Evolutionary conservation across 2,888 invertebrate genomes (phyloP), one percentile per base, ranked within the genome.

Genomic region (Drepanosiphum platanoidis): DNA sequence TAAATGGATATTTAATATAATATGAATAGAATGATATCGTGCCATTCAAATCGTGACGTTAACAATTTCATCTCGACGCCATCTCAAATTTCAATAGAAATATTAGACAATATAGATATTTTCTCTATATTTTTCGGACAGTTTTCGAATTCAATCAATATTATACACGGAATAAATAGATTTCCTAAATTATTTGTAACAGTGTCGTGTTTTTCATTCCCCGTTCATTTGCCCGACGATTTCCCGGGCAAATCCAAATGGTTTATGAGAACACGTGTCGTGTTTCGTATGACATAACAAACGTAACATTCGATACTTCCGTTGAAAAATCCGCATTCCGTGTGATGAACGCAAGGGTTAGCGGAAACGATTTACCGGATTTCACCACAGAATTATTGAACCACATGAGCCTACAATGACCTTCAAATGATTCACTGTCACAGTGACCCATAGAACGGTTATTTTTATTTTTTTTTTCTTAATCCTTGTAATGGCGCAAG

Each of bases 361-460:
- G 18, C 30, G 46, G 46, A 46, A 46, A 74, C 46, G 22, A 32
- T 74, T 46, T 22, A 30, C 18, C 4, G 46, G 46, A 30, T 74
- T 74, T 74, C 72, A 32, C 46, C 72, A 46, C 46, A 46, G 22
- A 46, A 74, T 32, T 42, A 30, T 18, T 22, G 52, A 52, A 52
- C 52, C 22, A 8, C 52, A 52, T 52, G 52, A 52, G 18, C 52
- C 52, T 52, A 52, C 8, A 4, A 22, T 0, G 52, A 52, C 52
- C 52, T 52, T 52, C 18, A 52, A 52, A 52, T 52, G 52, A 52
- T 52, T 52, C 52, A 52, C 52, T 52, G 22, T 18, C 52, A 52
- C 52, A 52, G 52, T 52, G 22, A 5, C 52, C 52, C 52, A 52
- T 52, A 52, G 22, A 18, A 52, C 52, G 52, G 18, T 52, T 42